A percentile compares a stretch with the other conserved stretches of the same genome.
These are phyloP conservation scores for Agrypnia vestita DNA, from an alignment of 1,140 invertebrate genomes.

Conservation along the genomic window DNA sequence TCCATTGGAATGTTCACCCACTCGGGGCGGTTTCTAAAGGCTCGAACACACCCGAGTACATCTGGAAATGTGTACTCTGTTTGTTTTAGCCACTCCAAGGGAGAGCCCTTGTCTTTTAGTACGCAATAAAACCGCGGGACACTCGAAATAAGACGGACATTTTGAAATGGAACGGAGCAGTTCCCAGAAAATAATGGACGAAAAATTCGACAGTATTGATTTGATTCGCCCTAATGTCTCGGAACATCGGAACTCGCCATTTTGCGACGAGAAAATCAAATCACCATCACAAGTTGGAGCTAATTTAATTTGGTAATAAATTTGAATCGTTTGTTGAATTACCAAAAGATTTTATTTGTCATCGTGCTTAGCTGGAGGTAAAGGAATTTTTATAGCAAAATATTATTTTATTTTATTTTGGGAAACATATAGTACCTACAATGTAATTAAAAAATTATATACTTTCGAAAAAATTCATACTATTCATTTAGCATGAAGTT, in stretches of 20 bases:
- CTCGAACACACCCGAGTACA: not conserved
- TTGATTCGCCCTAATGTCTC: not conserved
- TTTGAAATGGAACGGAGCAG: not conserved
- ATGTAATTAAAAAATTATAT: too few relatives aligned
- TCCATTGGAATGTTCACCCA: too few relatives aligned
- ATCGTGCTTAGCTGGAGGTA: too few relatives aligned
- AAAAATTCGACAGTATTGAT: constrained; percentile 7
- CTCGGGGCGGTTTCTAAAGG: not conserved
- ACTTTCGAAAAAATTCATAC: too few relatives aligned
- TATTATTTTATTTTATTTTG: too few relatives aligned
- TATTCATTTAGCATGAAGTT: too few relatives aligned
- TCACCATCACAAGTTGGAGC: not conserved
- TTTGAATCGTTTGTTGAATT: too few relatives aligned
- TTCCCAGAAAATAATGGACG: not conserved
- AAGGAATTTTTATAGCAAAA: too few relatives aligned
- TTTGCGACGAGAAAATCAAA: not conserved
- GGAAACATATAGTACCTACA: too few relatives aligned
- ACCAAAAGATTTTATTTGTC: too few relatives aligned
- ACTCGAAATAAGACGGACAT: not conserved
- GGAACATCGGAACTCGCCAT: not conserved
- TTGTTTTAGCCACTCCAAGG: constrained; percentile 12
- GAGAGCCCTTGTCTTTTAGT: constrained; percentile 3
- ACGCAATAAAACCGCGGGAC: constrained; percentile 22
- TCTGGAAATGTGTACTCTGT: not conserved
- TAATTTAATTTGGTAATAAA: too few relatives aligned